These are phyloP conservation scores for Pachypsylla venusta DNA, from an alignment of 1,140 invertebrate species.

Conservation along the genomic window DNA sequence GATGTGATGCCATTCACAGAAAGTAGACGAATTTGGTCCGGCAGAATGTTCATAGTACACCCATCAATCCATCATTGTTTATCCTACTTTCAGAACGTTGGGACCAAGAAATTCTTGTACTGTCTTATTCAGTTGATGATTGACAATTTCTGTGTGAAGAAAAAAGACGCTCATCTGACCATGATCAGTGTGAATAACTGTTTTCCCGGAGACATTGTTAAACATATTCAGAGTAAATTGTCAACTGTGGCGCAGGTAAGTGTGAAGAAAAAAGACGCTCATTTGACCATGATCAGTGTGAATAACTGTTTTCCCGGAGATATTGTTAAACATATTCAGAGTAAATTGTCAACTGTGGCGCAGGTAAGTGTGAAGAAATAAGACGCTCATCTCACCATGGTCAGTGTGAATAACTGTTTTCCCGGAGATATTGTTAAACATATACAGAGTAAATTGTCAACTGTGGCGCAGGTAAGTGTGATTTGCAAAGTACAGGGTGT, in stretches of 20 bases:
- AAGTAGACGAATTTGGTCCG: no score
- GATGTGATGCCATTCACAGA: no score
- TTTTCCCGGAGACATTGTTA: background rate
- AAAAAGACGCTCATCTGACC: background rate
- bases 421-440: background rate
- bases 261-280: slow-evolving; percentile 1
- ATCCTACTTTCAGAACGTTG: no score
- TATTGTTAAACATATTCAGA: slow-evolving; percentile 1
- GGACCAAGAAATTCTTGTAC: background rate
- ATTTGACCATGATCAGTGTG: background rate
- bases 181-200: slow-evolving; percentile 1
- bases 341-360: background rate
- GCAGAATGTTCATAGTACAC: no score
- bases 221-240: background rate
- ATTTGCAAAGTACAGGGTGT: no score
- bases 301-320: background rate
- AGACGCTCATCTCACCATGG: slow-evolving; percentile 4
- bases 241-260: background rate
- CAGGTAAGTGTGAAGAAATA: slow-evolving; percentile 1
- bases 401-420: slow-evolving; percentile 1
- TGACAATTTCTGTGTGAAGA: slow-evolving; percentile 2
- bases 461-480: slow-evolving; percentile 3
- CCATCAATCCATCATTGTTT: no score
- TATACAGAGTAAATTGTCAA: background rate
- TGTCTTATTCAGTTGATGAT: background rate